phyloP scores from a whole-genome alignment of 2,888 invertebrate species.

The Cheilosia variabilis region DNA sequence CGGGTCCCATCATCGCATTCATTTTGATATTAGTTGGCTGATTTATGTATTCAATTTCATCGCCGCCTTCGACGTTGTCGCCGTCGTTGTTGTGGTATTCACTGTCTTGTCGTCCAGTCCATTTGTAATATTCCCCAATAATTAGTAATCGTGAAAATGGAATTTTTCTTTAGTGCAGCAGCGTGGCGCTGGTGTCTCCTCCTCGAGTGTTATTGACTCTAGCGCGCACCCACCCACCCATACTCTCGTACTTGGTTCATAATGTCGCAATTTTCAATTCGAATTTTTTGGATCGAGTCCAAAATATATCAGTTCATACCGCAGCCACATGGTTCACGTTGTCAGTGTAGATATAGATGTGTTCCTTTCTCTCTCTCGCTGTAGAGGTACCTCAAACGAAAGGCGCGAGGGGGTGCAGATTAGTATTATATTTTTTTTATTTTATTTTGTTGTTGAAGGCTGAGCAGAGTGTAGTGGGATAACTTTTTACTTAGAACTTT shows the following conservation, averaged over 20 bases:
- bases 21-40: conserved; percentile 9
- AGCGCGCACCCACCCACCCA: not conserved
- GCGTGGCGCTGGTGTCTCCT: conserved; percentile 13
- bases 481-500: conserved; percentile 13
- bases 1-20: conserved; percentile 13
- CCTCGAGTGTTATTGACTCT: conserved; percentile 15
- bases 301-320: conserved; percentile 40
- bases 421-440: conserved; percentile 2
- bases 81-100: conserved; percentile 1
- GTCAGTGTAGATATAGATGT: conserved; percentile 8
- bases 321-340: conserved; percentile 58
- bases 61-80: not conserved
- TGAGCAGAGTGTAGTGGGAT: conserved; percentile 14
- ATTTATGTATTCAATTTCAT: conserved; percentile 29
- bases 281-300: conserved; percentile 60
- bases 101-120: conserved; percentile 21
- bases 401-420: not conserved
- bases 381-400: not conserved
- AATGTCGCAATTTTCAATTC: conserved; percentile 61
- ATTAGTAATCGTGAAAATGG: conserved; percentile 57
- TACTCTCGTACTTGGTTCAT: conserved; percentile 19
- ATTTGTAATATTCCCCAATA: conserved; percentile 52
- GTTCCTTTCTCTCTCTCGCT: not conserved
- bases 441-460: conserved; percentile 18
- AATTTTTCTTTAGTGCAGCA: conserved; percentile 37